Percentiles rank a stretch among this genome's conserved stretches.
phyloP scores from a whole-genome alignment of 2,888 invertebrate species.

The Aethes cnicana region DNA sequence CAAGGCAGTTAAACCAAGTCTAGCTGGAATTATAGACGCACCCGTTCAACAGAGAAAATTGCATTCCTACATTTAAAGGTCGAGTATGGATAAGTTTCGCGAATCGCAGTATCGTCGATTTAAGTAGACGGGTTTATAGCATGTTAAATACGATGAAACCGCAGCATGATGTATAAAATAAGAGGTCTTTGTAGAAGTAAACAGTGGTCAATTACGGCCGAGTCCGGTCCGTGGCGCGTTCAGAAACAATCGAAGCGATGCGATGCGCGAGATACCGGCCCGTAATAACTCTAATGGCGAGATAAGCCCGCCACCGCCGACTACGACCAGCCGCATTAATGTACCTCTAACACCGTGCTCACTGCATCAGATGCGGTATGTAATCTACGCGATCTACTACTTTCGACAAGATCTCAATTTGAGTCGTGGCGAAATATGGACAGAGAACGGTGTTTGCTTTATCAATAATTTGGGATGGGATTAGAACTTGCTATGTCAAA shows the following conservation, averaged over 20 bases:
- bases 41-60: too few relatives aligned
- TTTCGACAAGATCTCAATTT: conserved; percentile 30
- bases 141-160: conserved; percentile 40
- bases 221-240: conserved; percentile 64
- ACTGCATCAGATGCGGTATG: conserved; percentile 62
- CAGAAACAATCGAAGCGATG: conserved; percentile 81
- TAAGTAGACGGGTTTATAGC: conserved; percentile 1
- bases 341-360: conserved; percentile 50
- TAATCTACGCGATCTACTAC: conserved; percentile 38
- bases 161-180: conserved; percentile 69
- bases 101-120: too few relatives aligned
- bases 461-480: conserved; percentile 10
- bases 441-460: conserved; percentile 1
- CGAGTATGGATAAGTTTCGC: too few relatives aligned
- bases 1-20: conserved; percentile 1
- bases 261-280: conserved; percentile 77
- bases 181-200: conserved; percentile 73
- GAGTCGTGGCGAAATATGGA: conserved; percentile 8
- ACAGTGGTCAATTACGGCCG: conserved; percentile 79
- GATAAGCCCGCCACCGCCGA: conserved; percentile 74
- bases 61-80: too few relatives aligned
- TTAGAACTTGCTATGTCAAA: neutral
- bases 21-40: too few relatives aligned
- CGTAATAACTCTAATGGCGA: conserved; percentile 81
- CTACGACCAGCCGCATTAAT: conserved; percentile 48